Evolutionary conservation across 2,113 vertebrate genomes (phyloP).

Genomic region (Argyrosomus japonicus): DNA sequence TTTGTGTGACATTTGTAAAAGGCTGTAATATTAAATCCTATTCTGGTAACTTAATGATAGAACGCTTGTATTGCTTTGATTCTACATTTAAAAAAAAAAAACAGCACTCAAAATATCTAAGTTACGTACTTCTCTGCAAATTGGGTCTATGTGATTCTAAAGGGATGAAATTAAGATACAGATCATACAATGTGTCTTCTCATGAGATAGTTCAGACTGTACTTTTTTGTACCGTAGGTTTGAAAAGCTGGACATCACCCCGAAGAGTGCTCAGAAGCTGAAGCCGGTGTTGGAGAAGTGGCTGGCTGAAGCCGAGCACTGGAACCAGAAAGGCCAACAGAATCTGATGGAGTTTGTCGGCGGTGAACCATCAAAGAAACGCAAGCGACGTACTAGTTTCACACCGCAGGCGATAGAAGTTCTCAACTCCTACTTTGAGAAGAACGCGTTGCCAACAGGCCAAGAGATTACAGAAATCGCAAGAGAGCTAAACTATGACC

Average conservation of each 20-base stretch:
- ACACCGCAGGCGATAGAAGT: slow-evolving; percentile 96
- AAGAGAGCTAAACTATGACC: slow-evolving; percentile 97
- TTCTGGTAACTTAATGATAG: background rate
- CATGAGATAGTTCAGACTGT: background rate
- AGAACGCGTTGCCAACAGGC: slow-evolving; percentile 94
- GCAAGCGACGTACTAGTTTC: slow-evolving; percentile 96
- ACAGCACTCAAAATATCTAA: background rate
- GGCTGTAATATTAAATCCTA: background rate
- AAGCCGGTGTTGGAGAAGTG: slow-evolving; percentile 97
- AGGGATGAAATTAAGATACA: background rate
- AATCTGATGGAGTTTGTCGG: slow-evolving; percentile 98
- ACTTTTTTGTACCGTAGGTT: slow-evolving; percentile 83
- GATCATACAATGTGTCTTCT: background rate
- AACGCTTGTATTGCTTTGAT: background rate
- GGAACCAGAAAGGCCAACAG: slow-evolving; percentile 97
- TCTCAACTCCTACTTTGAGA: slow-evolving; percentile 96
- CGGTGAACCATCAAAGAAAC: slow-evolving; percentile 95
- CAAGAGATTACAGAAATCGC: slow-evolving; percentile 98
- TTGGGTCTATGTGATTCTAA: background rate
- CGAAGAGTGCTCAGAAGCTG: slow-evolving; percentile 98
- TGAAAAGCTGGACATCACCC: slow-evolving; percentile 97
- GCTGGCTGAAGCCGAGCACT: slow-evolving; percentile 94
- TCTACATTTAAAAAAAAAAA: too few relatives aligned
- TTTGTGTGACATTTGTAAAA: background rate
- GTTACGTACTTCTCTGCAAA: background rate